Percentiles rank a stretch among this genome's conserved stretches.
phyloP scores from a whole-genome alignment of 2,797 vertebrate genomes.

The Pangasius larnaudii region DNA sequence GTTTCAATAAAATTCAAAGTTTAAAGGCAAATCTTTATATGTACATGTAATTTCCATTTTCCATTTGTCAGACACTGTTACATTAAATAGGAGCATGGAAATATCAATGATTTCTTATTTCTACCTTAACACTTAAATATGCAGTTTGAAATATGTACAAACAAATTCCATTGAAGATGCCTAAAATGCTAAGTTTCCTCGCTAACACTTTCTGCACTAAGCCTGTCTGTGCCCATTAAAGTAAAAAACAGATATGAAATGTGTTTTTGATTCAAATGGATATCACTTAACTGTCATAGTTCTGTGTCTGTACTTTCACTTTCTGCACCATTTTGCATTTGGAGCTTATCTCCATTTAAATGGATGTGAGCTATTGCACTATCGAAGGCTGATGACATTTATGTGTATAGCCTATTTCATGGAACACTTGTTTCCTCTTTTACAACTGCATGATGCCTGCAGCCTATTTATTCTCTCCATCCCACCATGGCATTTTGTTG shows the following conservation, averaged over 20 bases:
- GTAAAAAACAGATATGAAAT: background rate
- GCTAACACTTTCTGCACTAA: background rate
- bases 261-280: conserved; percentile 2
- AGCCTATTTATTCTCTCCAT: conserved; percentile 21
- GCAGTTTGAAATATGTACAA: background rate
- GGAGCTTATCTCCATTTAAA: conserved; percentile 30
- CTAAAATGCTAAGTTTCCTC: background rate
- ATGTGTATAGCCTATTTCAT: conserved; percentile 22
- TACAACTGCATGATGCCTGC: conserved; percentile 19
- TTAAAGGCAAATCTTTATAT: background rate
- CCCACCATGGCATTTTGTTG: conserved; percentile 4
- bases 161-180: background rate
- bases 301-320: background rate
- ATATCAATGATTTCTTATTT: background rate
- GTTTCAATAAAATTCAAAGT: no score
- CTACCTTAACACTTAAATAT: background rate
- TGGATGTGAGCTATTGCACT: conserved; percentile 17
- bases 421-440: conserved; percentile 29
- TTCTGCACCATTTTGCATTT: conserved; percentile 18
- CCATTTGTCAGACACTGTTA: no score
- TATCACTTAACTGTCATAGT: conserved; percentile 13
- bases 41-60: no score
- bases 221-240: background rate
- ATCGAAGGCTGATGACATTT: conserved; percentile 18
- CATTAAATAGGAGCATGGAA: background rate